Evolutionary conservation across 2,888 invertebrate genomes (phyloP), one percentile per base, ranked within the genome.

Genomic region (Octonoba sinensis): DNA sequence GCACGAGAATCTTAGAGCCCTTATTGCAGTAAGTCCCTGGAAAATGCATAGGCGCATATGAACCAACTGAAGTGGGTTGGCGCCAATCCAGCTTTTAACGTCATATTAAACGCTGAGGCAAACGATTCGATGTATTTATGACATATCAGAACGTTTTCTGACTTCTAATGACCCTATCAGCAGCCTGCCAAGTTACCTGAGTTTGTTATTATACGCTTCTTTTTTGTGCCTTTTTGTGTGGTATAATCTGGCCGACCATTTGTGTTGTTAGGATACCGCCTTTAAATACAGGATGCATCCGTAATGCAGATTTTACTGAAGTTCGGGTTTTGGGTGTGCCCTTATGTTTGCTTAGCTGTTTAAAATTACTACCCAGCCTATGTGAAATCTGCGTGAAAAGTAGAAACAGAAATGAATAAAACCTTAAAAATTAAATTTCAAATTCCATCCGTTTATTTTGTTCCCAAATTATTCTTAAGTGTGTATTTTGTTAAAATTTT

Each of bases 101-200:
- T 56, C 51, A 65, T 64, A 76, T 76, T 77, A 77, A 71, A 65
- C 71, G 57, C 57, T 22, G 16, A 20, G 44, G 64, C 22, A 49
- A 60, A 27, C 56, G 16, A 77, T 71, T 65, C 64, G 76, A 60
- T 70, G 56, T 70, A 76, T 76, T 76, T 76, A 76, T 76, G 76
- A 76, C 54, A 70, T 64, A 44, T 69, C 16, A 64, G 59, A 57
- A 77, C 65, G 77, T 64, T 71, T 54, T 59, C 56, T 18, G 77
- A 70, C 77, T 77, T 27, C 71, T 65, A 71, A 77, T 77, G 70
- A 77, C 65, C 77, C 65, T 71, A 71, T 77, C 77, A 71, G 12
- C 59, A 59, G 47, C 20, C 59, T 44, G 44, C 56, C 44, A 54
- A 56, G 54, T 56, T 56, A 69, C 44, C 56, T 27, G 13, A 20